Conservation (phyloP, 1,140 invertebrate species). For the Riptortus pedestris region DNA sequence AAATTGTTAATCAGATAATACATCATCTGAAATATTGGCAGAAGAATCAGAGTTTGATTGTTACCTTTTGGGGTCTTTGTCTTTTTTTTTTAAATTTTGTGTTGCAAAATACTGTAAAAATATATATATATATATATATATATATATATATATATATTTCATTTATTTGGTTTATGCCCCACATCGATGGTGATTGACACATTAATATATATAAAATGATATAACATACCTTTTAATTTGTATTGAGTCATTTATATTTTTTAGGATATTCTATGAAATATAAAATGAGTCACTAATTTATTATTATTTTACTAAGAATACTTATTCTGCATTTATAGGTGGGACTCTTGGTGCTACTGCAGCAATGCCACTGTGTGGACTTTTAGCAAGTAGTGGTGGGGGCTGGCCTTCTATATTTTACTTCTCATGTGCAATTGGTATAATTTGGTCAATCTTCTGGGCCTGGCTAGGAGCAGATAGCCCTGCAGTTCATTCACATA, state of each 20-base stretch:
- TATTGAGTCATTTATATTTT: background rate
- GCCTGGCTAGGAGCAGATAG: slow-evolving; percentile 36
- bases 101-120: background rate
- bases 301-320: too few species aligned
- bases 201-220: background rate
- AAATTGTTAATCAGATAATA: too few species aligned
- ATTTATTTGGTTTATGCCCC: too few species aligned
- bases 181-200: too few species aligned
- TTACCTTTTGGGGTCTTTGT: too few species aligned
- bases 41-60: too few species aligned
- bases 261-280: too few species aligned
- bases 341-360: slow-evolving; percentile 41
- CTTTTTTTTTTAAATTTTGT: too few species aligned
- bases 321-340: slow-evolving; percentile 32
- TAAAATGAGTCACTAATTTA: too few species aligned
- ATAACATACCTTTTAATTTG: background rate
- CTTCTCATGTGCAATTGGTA: slow-evolving; percentile 39
- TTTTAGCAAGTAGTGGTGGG: slow-evolving; percentile 35
- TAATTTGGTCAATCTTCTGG: slow-evolving; percentile 35
- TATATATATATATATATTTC: background rate
- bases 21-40: too few species aligned
- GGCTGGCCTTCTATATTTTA: slow-evolving; percentile 35
- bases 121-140: background rate
- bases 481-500: slow-evolving; percentile 40
- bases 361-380: slow-evolving; percentile 46